A percentile compares a stretch with the other conserved stretches of the same genome.
These are phyloP conservation scores for Selene dorsalis DNA, from an alignment of 2,797 vertebrate species.

Conservation along the genomic window DNA sequence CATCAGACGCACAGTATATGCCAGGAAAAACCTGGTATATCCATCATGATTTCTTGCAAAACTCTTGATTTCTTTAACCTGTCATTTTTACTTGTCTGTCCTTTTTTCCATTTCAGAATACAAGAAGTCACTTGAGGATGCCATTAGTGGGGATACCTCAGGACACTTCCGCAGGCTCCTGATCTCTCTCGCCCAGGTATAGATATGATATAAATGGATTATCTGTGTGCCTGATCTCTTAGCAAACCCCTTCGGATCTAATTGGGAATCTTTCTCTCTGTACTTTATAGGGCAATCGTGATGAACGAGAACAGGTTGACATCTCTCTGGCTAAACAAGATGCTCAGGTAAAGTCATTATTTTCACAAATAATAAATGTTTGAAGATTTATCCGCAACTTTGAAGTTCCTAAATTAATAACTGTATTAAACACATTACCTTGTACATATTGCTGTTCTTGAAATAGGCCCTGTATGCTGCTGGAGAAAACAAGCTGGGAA, in stretches of 20 bases:
- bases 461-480: conserved; percentile 92
- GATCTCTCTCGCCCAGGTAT: conserved; percentile 94
- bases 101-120: conserved; percentile 83
- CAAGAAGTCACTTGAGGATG: conserved; percentile 93
- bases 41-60: neutral
- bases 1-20: neutral
- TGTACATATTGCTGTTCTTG: conserved; percentile 5
- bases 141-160: conserved; percentile 93
- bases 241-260: neutral
- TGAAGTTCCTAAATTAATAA: neutral
- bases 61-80: neutral
- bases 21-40: neutral
- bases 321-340: conserved; percentile 92
- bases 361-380: neutral
- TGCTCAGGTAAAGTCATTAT: conserved; percentile 88
- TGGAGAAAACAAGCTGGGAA: conserved; percentile 96
- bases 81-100: neutral
- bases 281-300: conserved; percentile 90
- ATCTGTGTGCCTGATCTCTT: neutral
- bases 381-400: neutral
- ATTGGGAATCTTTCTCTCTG: neutral
- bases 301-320: conserved; percentile 91
- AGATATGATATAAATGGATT: neutral
- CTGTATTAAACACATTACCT: neutral
- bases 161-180: conserved; percentile 96